Conservation (phyloP, 2,797 vertebrate genomes). For the Eleutherodactylus coqui region DNA sequence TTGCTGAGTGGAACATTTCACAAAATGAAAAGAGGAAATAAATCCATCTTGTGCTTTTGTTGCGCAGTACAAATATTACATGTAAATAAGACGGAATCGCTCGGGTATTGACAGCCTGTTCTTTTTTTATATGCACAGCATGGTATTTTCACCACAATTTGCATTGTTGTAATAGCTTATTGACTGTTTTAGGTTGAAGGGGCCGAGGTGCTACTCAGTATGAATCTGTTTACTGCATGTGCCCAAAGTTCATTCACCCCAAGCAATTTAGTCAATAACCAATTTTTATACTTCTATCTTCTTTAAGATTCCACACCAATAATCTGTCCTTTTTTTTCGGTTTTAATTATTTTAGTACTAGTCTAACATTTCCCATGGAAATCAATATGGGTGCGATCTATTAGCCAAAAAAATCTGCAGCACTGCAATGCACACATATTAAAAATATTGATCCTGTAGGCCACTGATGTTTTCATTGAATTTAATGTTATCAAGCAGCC, state of each 20-base stretch:
- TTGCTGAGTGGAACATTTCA: no score
- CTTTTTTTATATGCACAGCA: slow-evolving; percentile 79
- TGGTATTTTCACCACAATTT: slow-evolving; percentile 91
- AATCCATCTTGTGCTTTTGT: not conserved
- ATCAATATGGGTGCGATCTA: slow-evolving; percentile 93
- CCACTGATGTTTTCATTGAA: slow-evolving; percentile 81
- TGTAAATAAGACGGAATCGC: slow-evolving; percentile 81
- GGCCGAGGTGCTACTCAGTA: slow-evolving; percentile 85
- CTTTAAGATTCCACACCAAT: slow-evolving; percentile 84
- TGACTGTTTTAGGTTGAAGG: slow-evolving; percentile 91
- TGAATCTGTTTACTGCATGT: slow-evolving; percentile 93
- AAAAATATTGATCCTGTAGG: slow-evolving; percentile 85
- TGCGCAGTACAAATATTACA: slow-evolving; percentile 35
- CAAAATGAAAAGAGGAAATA: not conserved
- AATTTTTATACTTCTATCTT: slow-evolving; percentile 93
- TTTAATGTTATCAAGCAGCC: slow-evolving; percentile 84
- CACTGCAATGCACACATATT: slow-evolving; percentile 84
- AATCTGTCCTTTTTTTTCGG: slow-evolving; percentile 68
- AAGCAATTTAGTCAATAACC: slow-evolving; percentile 93
- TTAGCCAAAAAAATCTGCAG: slow-evolving; percentile 89
- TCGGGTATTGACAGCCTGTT: slow-evolving; percentile 79
- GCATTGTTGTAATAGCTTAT: slow-evolving; percentile 99
- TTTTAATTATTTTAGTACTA: slow-evolving; percentile 89
- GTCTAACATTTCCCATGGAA: slow-evolving; percentile 92
- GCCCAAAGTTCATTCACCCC: slow-evolving; percentile 90